phyloP scores from a whole-genome alignment of 2,797 vertebrate genomes.

The Pipistrellus pipistrellus region DNA sequence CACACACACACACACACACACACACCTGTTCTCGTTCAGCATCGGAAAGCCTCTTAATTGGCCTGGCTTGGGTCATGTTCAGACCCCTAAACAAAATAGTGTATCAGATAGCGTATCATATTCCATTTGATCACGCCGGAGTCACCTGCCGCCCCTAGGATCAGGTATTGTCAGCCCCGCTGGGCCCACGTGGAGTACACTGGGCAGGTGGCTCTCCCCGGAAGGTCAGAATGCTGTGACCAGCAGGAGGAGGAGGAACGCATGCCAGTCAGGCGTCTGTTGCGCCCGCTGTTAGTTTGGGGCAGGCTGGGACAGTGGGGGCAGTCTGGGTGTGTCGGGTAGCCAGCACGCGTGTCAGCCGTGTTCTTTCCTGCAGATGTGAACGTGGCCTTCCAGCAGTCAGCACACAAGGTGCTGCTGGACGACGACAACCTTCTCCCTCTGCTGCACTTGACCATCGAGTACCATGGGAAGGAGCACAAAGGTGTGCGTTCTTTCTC shows the following conservation, averaged over 20 bases:
- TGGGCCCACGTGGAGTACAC: not conserved
- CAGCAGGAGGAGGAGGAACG: not conserved
- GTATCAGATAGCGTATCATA: not conserved
- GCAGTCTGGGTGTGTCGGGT: not conserved
- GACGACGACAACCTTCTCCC: conserved; percentile 99
- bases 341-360: not conserved
- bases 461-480: conserved; percentile 96
- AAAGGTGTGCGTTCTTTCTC: conserved; percentile 91
- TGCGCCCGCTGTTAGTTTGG: accelerated
- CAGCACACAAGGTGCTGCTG: conserved; percentile 96
- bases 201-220: not conserved
- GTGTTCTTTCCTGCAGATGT: conserved; percentile 90
- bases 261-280: not conserved
- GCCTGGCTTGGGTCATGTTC: conserved; percentile 13
- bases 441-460: conserved; percentile 96
- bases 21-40: not conserved
- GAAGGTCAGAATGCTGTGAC: not conserved
- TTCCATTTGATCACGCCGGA: not conserved
- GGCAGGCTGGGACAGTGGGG: not conserved
- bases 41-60: not conserved
- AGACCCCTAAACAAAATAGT: not conserved
- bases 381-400: conserved; percentile 98
- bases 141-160: not conserved
- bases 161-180: not conserved
- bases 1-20: not conserved